These are phyloP conservation scores for Elachura formosa DNA, from an alignment of 2,113 vertebrate genomes.

Conservation along the genomic window DNA sequence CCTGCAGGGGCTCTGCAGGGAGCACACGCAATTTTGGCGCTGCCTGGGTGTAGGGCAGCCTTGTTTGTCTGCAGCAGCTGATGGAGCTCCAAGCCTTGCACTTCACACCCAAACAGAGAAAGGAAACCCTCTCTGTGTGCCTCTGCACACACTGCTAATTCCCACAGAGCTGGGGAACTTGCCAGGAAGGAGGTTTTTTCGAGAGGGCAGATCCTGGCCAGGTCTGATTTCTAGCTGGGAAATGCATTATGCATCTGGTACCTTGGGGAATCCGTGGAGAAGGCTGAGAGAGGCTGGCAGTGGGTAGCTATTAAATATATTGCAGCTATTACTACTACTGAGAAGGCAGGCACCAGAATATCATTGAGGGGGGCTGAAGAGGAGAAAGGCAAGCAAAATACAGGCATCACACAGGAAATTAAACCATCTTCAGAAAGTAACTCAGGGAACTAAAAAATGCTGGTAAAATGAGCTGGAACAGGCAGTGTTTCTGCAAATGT, in stretches of 20 bases:
- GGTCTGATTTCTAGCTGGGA: conserved; percentile 41
- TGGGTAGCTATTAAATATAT: conserved; percentile 61
- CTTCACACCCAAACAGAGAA: neutral
- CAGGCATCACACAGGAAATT: conserved; percentile 1
- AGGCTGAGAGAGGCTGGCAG: conserved; percentile 46
- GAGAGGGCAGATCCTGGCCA: neutral
- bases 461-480: neutral
- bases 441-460: neutral
- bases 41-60: neutral
- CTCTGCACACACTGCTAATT: neutral
- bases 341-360: conserved; percentile 36
- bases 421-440: neutral
- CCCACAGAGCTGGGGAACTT: neutral
- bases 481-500: neutral
- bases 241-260: conserved; percentile 53
- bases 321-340: conserved; percentile 53
- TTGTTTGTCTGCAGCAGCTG: neutral
- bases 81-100: neutral
- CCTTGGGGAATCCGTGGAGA: conserved; percentile 46
- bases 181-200: conserved; percentile 2
- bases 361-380: neutral
- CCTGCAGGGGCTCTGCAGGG: neutral
- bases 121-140: neutral
- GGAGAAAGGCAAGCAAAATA: neutral
- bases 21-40: accelerated